phyloP scores from a whole-genome alignment of 1,140 invertebrate genomes.

The Drosophila kohkoa region DNA sequence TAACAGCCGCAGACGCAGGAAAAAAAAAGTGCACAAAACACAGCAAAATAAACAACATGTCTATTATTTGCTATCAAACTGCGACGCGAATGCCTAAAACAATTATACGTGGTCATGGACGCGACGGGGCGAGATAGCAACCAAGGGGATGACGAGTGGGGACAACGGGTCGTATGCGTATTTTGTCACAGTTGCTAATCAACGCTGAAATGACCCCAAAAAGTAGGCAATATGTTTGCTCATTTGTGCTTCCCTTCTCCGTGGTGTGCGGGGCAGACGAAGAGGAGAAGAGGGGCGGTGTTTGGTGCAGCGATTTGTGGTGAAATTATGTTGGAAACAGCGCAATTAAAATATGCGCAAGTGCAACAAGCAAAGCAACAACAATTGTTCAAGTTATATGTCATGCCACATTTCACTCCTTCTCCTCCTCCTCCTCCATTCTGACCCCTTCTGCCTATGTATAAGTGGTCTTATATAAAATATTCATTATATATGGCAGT shows the following conservation, averaged over 20 bases:
- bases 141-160: neutral
- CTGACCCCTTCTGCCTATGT: neutral
- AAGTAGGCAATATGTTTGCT: slow-evolving; percentile 52
- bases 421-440: neutral
- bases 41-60: slow-evolving; percentile 53
- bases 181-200: slow-evolving; percentile 47
- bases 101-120: slow-evolving; percentile 27
- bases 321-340: slow-evolving; percentile 45
- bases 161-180: neutral
- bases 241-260: slow-evolving; percentile 18
- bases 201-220: slow-evolving; percentile 45
- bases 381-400: slow-evolving; percentile 12
- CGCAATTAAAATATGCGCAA: slow-evolving; percentile 47
- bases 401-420: neutral
- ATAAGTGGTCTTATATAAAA: slow-evolving; percentile 34
- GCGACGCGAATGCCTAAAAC: slow-evolving; percentile 49
- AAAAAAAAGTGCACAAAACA: slow-evolving; percentile 21
- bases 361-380: slow-evolving; percentile 28
- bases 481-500: slow-evolving; percentile 54
- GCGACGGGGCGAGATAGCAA: neutral
- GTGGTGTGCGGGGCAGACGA: no score
- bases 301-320: slow-evolving; percentile 52
- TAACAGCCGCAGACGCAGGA: no score
- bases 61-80: slow-evolving; percentile 73
- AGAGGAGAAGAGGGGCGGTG: neutral